Percentiles rank a stretch among this genome's conserved stretches.
Conservation (phyloP, 2,888 invertebrate genomes). For the Dryocosmus kuriphilus region DNA sequence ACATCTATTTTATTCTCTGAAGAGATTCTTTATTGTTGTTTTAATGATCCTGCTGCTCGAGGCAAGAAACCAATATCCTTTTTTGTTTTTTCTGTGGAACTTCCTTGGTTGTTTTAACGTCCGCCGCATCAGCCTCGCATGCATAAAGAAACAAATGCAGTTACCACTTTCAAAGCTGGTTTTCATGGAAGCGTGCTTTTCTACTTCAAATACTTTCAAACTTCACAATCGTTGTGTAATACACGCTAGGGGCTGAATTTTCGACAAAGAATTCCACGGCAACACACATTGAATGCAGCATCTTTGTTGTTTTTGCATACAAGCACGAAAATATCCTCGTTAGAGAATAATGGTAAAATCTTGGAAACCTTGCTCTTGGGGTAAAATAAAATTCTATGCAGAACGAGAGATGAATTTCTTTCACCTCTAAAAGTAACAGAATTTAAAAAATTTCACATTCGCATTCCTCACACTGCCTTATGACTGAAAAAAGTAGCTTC, state of each 20-base stretch:
- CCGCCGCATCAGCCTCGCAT: slow-evolving; percentile 1
- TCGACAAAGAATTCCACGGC: slow-evolving; percentile 17
- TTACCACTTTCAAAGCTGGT: slow-evolving; percentile 33
- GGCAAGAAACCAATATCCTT: background rate
- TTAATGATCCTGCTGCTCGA: slow-evolving; percentile 28
- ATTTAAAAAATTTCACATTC: too few relatives aligned
- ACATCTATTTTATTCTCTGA: background rate
- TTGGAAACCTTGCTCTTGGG: slow-evolving; percentile 18
- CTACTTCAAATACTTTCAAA: slow-evolving; percentile 22
- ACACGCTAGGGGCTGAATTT: slow-evolving; percentile 29
- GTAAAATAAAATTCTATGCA: background rate
- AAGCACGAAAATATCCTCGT: slow-evolving; percentile 23
- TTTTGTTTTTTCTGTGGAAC: background rate
- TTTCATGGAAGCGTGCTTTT: slow-evolving; percentile 7
- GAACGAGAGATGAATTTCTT: background rate
- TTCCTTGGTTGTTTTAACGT: slow-evolving; percentile 7
- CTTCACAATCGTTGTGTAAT: slow-evolving; percentile 25
- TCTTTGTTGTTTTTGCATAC: slow-evolving; percentile 3
- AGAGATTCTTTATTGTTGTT: slow-evolving; percentile 11
- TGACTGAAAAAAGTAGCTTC: too few relatives aligned
- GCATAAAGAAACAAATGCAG: slow-evolving; percentile 29
- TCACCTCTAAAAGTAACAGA: too few relatives aligned
- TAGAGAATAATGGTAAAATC: slow-evolving; percentile 16
- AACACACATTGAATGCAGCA: slow-evolving; percentile 10
- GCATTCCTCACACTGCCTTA: too few relatives aligned